Evolutionary conservation across 2,113 vertebrate species (phyloP).

Genomic region (Planiliza haematocheilus): DNA sequence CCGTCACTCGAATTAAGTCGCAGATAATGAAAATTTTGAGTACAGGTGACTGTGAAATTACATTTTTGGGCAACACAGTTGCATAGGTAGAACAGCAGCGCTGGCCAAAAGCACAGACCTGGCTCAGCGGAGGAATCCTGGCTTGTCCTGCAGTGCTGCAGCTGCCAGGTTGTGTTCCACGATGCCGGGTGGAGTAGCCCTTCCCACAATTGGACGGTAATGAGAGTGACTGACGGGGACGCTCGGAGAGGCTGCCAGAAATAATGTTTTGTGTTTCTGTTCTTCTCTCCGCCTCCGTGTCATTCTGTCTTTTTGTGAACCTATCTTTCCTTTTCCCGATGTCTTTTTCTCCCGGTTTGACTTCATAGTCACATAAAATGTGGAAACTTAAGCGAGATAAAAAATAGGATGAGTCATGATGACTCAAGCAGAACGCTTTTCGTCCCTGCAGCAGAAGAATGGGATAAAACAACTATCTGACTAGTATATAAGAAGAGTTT

Average conservation of each 20-base stretch:
- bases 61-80: slow-evolving; percentile 30
- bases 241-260: slow-evolving; percentile 61
- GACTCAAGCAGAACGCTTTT: slow-evolving; percentile 26
- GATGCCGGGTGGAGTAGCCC: slow-evolving; percentile 60
- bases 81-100: slow-evolving; percentile 31
- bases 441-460: slow-evolving; percentile 28
- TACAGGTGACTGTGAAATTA: slow-evolving; percentile 50
- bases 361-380: background rate
- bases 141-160: slow-evolving; percentile 47
- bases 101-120: slow-evolving; percentile 32
- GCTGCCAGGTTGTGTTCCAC: slow-evolving; percentile 71
- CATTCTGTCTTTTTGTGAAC: slow-evolving; percentile 36
- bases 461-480: slow-evolving; percentile 23
- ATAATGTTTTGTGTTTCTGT: slow-evolving; percentile 47
- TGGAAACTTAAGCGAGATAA: slow-evolving; percentile 17
- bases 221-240: slow-evolving; percentile 73
- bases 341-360: slow-evolving; percentile 17
- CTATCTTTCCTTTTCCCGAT: slow-evolving; percentile 14
- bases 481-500: slow-evolving; percentile 16
- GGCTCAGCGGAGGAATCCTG: slow-evolving; percentile 55
- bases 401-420: slow-evolving; percentile 21
- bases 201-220: slow-evolving; percentile 73
- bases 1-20: slow-evolving; percentile 48
- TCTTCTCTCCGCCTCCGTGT: slow-evolving; percentile 17
- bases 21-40: slow-evolving; percentile 55